These are phyloP conservation scores for Hydroisotoma schaefferi DNA, from an alignment of 2,888 invertebrate species.

Conservation along the genomic window DNA sequence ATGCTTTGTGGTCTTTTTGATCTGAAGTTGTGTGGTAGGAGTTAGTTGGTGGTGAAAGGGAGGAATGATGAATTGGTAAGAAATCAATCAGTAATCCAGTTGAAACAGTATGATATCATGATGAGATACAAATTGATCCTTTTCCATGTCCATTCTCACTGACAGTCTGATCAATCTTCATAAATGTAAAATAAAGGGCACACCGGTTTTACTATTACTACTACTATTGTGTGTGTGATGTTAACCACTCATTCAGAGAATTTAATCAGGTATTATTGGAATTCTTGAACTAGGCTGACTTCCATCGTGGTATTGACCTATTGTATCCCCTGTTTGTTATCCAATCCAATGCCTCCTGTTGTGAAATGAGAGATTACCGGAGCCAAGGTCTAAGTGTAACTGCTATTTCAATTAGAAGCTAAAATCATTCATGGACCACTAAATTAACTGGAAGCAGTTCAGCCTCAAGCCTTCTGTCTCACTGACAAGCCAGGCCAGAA, in stretches of 20 bases:
- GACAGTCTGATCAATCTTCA: constrained; percentile 22
- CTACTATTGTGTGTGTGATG: too few relatives aligned
- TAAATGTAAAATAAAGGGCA: not conserved
- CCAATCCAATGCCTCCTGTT: constrained; percentile 31
- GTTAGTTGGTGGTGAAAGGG: constrained; percentile 20
- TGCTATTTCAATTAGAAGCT: constrained; percentile 35
- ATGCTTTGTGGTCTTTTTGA: too few relatives aligned
- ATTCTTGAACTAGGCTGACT: too few relatives aligned
- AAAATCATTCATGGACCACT: constrained; percentile 18
- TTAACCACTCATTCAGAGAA: too few relatives aligned
- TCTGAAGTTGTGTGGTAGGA: too few relatives aligned
- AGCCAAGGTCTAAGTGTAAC: constrained; percentile 1
- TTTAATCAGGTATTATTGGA: too few relatives aligned
- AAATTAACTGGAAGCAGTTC: constrained; percentile 18
- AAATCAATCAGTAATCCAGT: constrained; percentile 42
- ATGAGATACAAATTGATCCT: constrained; percentile 2
- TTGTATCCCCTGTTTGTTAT: not conserved
- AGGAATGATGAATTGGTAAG: constrained; percentile 28
- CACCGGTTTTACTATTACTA: too few relatives aligned
- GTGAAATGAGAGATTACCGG: constrained; percentile 23
- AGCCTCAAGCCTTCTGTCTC: constrained; percentile 9
- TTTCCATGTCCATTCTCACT: constrained; percentile 11
- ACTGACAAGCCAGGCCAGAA: not conserved
- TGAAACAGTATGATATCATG: not conserved
- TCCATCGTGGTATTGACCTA: constrained; percentile 3